Evolutionary conservation across 2,888 invertebrate species (phyloP).

Genomic region (Catotricha subobsoleta): DNA sequence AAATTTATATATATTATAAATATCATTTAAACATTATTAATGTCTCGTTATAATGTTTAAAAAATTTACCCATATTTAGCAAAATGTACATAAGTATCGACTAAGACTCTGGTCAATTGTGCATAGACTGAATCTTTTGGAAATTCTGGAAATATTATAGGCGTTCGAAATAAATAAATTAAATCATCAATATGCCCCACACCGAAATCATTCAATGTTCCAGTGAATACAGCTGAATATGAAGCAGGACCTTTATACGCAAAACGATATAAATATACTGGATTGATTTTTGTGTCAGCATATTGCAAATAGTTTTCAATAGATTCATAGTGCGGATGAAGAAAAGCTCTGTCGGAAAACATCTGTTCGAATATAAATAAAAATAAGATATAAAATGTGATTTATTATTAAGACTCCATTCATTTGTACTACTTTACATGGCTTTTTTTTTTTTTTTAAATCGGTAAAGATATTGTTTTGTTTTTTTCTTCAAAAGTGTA

Average conservation of each 20-base stretch:
- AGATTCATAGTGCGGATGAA: slow-evolving; percentile 29
- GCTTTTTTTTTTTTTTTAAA: too few species aligned
- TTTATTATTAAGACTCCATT: too few species aligned
- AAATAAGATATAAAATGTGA: slow-evolving; percentile 1
- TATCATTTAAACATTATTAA: not conserved
- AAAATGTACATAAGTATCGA: slow-evolving; percentile 35
- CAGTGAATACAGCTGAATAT: slow-evolving; percentile 8
- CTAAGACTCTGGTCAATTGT: slow-evolving; percentile 29
- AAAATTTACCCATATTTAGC: slow-evolving; percentile 33
- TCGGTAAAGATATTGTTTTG: too few species aligned
- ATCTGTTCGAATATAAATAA: slow-evolving; percentile 20
- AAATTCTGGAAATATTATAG: slow-evolving; percentile 21
- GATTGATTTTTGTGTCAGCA: slow-evolving; percentile 15
- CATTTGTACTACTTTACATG: too few species aligned
- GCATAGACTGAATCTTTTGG: slow-evolving; percentile 26
- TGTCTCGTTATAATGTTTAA: slow-evolving; percentile 16
- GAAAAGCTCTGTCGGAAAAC: slow-evolving; percentile 33
- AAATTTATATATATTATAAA: not conserved
- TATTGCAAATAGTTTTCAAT: slow-evolving; percentile 16
- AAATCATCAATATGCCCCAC: slow-evolving; percentile 30
- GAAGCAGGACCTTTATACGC: slow-evolving; percentile 15
- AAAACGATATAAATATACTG: slow-evolving; percentile 10
- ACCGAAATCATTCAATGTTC: slow-evolving; percentile 11
- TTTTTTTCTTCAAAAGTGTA: too few species aligned
- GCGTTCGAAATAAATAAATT: slow-evolving; percentile 26